Percentiles rank a stretch among this genome's conserved stretches.
phyloP scores from a whole-genome alignment of 2,888 invertebrate species.

The Hyalella azteca region DNA sequence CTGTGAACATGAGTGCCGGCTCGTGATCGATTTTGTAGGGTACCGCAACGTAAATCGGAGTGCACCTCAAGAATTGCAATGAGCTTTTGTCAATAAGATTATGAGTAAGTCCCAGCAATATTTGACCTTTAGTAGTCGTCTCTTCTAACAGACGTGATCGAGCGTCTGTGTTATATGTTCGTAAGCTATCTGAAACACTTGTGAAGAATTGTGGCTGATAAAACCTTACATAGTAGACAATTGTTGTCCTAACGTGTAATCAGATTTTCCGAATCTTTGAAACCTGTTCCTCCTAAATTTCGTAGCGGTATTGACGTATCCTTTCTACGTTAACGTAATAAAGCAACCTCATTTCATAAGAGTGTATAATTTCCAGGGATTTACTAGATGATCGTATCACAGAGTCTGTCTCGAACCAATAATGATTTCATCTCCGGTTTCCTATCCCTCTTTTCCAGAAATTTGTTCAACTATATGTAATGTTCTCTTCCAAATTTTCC shows the following conservation, averaged over 20 bases:
- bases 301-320: not conserved
- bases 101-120: constrained; percentile 15
- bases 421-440: not conserved
- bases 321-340: constrained; percentile 2
- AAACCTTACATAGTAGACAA: too few species aligned
- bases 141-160: not conserved
- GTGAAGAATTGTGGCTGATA: not conserved
- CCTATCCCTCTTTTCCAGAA: not conserved
- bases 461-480: not conserved
- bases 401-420: not conserved
- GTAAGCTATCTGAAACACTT: not conserved
- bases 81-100: too few species aligned
- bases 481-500: not conserved
- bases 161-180: not conserved
- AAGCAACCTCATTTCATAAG: not conserved
- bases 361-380: constrained; percentile 37
- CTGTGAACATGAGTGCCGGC: too few species aligned
- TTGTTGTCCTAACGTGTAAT: too few species aligned
- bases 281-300: too few species aligned
- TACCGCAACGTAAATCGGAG: too few species aligned
- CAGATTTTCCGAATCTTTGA: too few species aligned
- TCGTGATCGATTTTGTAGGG: too few species aligned
- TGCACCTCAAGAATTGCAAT: too few species aligned
- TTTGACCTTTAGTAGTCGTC: not conserved
- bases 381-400: not conserved